Evolutionary conservation across 2,888 invertebrate species (phyloP).

Genomic region (Caenorhabditis uteleia): DNA sequence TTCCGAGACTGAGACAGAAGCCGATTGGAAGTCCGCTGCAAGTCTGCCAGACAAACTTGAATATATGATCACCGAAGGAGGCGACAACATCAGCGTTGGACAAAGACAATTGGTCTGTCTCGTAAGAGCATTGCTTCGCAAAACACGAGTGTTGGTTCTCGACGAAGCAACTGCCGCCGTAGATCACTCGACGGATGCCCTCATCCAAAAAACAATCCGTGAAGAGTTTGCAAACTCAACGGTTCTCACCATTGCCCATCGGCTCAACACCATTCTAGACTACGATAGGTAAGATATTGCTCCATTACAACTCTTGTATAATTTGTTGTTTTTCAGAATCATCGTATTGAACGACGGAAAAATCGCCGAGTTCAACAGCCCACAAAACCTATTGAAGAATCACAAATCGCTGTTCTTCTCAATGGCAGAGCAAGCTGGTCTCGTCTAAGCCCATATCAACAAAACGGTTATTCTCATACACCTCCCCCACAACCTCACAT

Average conservation of each 20-base stretch:
- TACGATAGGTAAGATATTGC: conserved; percentile 74
- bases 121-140: conserved; percentile 72
- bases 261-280: conserved; percentile 90
- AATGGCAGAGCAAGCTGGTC: conserved; percentile 70
- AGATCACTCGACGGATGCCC: conserved; percentile 73
- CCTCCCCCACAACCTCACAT: too few species aligned
- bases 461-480: not conserved
- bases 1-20: conserved; percentile 61
- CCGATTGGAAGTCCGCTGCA: conserved; percentile 76
- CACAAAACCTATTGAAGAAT: conserved; percentile 68
- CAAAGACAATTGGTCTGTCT: conserved; percentile 73
- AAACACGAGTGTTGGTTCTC: conserved; percentile 73
- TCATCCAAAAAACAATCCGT: conserved; percentile 72
- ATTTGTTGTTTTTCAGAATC: conserved; percentile 65
- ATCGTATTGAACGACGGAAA: conserved; percentile 71
- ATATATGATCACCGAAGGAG: conserved; percentile 87
- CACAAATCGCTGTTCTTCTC: conserved; percentile 69
- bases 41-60: conserved; percentile 77
- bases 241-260: conserved; percentile 88
- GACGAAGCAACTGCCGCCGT: conserved; percentile 75
- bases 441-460: conserved; percentile 7
- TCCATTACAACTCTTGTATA: conserved; percentile 62
- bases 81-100: conserved; percentile 79
- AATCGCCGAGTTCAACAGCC: conserved; percentile 71
- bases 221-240: conserved; percentile 86